Evolutionary conservation across 2,113 vertebrate genomes (phyloP).

Genomic region (Capreolus pygargus): DNA sequence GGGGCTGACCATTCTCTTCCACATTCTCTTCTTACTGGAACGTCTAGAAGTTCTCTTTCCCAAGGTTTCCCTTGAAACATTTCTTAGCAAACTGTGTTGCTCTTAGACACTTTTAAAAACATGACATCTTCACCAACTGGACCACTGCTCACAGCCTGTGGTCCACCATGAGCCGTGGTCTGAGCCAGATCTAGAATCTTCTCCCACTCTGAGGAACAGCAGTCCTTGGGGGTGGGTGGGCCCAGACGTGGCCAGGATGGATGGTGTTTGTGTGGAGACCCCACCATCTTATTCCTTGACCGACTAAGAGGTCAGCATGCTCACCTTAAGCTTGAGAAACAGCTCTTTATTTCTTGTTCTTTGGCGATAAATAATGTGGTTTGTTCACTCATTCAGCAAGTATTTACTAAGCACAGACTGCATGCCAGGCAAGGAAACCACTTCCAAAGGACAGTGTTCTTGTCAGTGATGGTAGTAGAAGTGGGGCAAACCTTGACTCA

Average conservation of each 20-base stretch:
- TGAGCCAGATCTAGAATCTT: neutral
- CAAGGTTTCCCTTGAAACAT: neutral
- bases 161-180: neutral
- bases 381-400: neutral
- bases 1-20: neutral
- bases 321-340: neutral
- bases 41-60: neutral
- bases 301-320: neutral
- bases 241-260: neutral
- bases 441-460: neutral
- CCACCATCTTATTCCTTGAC: neutral
- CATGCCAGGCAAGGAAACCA: neutral
- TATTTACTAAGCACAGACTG: neutral
- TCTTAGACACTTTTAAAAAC: neutral
- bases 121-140: neutral
- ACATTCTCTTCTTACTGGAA: too few species aligned
- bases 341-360: neutral
- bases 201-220: neutral
- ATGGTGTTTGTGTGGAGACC: neutral
- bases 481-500: neutral
- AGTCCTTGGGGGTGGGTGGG: rapidly evolving
- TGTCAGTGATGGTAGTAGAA: neutral
- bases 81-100: neutral
- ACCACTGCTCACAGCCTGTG: neutral
- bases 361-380: neutral